Conservation (phyloP, 1,140 invertebrate species). For the Spodoptera litura region DNA sequence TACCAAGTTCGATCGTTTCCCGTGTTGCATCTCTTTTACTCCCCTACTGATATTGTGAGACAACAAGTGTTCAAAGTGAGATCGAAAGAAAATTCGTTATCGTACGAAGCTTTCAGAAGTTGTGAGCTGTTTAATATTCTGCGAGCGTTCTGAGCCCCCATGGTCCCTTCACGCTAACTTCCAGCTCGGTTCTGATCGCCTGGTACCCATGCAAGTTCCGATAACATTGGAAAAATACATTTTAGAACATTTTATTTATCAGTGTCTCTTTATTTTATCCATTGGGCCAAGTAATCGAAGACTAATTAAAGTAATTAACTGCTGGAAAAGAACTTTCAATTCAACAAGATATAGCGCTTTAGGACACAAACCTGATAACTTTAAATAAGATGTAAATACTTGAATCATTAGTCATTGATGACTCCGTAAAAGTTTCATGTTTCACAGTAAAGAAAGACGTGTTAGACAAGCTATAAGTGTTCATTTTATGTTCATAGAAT, state of each 20-base stretch:
- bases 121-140: conserved; percentile 62
- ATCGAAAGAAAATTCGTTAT: conserved; percentile 47
- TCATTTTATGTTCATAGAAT: conserved; percentile 25
- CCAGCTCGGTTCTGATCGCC: conserved; percentile 34
- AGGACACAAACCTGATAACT: not conserved
- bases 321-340: not conserved
- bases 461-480: conserved; percentile 19
- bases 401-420: not conserved
- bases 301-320: not conserved
- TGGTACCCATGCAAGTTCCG: conserved; percentile 34
- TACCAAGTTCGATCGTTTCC: conserved; percentile 7
- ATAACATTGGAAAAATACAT: conserved; percentile 40
- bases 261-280: not conserved
- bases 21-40: conserved; percentile 15
- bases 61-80: conserved; percentile 19
- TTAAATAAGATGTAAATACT: not conserved
- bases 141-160: conserved; percentile 52
- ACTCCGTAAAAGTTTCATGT: not conserved
- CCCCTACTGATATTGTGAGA: conserved; percentile 3
- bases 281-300: not conserved
- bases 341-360: not conserved
- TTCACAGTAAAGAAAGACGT: conserved; percentile 18
- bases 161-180: conserved; percentile 52
- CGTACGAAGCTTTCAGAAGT: conserved; percentile 48
- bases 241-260: not conserved